Base-by-base conservation (phyloP, 35 echinoderm and acorn worm genomes). In the Chiridota heheva region DNA sequence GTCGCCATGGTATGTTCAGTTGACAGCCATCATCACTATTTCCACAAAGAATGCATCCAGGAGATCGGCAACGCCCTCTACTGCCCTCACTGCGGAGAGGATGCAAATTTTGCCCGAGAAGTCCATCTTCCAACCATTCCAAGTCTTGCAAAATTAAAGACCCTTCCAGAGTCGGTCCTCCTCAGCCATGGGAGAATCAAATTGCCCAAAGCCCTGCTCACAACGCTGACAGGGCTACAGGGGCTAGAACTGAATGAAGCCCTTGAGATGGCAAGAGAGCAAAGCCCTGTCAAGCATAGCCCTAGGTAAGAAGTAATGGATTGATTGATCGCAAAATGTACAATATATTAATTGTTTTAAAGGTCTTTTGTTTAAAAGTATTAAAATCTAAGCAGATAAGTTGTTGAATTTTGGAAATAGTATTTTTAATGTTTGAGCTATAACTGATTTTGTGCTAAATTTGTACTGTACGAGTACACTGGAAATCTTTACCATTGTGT, bases 1-100 rank as follows among this genome's bases (percentile, higher is more conserved):
- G 32, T 59, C 36, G 67, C 90, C 32, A 88, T 91, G 84, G 65
- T 87, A n/a, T 98, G 95, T 47, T 81, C 80, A 1, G 58, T 87
- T 13, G 95, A 98, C 40, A 70, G 88, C 27, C 39, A 56, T 2
- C 79, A 88, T 24, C 95, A 98, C 35, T 85, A 88, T 39, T 98
- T 98, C 59, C 95, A 98, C 85, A 87, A 78, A 36, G 88, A 91
- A 31, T 98, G 95, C 49, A 98, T 98, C 64, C 49, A 47, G 13
- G 95, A 91, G 48, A 85, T 98, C 7, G 85, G 84, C n/a, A 74
- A 85, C 45, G 86, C 86, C 66, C 85, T 98, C 8, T 98, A 91
- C 70, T 98, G 95, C 65, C 95, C 95, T 47, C 95, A 98, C 75
- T 98, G 95, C 61, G 95, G 95, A 10, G 86, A 95, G 40, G 82